Evolutionary conservation across 2,113 vertebrate genomes (phyloP), one percentile per base, ranked within the genome.

Genomic region (Eolophus roseicapilla): DNA sequence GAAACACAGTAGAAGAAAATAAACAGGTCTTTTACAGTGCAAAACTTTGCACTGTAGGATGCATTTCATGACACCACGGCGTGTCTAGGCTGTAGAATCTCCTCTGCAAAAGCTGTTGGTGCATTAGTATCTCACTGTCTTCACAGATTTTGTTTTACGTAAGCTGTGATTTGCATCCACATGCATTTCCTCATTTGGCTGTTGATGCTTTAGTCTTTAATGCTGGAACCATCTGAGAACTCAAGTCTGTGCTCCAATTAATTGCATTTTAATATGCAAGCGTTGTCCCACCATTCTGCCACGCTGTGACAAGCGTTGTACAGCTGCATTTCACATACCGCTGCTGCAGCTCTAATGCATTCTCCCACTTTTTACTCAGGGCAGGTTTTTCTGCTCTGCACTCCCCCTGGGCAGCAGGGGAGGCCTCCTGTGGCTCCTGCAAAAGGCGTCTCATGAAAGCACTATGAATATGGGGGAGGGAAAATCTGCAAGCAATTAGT

Each of bases 261-360:
- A n/a, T 4, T 50, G 28, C 33, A 33, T 83, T 81, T 67, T 74
- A 70, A 68, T 52, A 70, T 33, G 39, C 10, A 10, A 35, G 29
- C 4, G n/a, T 5, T 77, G 67, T 67, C 39, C 43, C 70, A 13
- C 21, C 21, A 9, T 35, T 83, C 50, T 29, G 25, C 37, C 65
- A 7, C 1, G 2, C 17, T 0, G 8, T 27, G 68, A 57, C 49
- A 37, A 13, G n/a, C 35, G 14, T 1, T 10, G 29, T 7, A 4
- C 68, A 68, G 75, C 78, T 88, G 75, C 57, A 17, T 25, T 82
- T 63, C 89, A 35, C 43, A 7, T 13, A 10, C 31, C 37, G 35
- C 63, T 8, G 33, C 79, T 64, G 64, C 71, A 39, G 27, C 49
- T 49, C 67, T 13, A 46, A 20, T 17, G 4, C 2, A 2, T 14